Evolutionary conservation across 2,113 vertebrate species (phyloP), one percentile per base, ranked within the genome.

Genomic region (Upupa epops): DNA sequence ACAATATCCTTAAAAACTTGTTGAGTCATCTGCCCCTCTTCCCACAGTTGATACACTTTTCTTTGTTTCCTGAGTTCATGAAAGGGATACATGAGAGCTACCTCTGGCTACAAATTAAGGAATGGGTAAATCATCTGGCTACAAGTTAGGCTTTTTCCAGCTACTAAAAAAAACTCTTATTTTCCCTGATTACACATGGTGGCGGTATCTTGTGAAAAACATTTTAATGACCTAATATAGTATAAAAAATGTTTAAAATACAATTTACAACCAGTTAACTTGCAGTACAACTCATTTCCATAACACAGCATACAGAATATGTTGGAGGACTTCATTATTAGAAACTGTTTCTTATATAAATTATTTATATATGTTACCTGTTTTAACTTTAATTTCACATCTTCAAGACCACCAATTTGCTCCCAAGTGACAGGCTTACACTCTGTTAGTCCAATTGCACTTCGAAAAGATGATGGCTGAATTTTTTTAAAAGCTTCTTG

Each of bases 351-450:
- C 66, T 74, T 22, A 46, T 56, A 36, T 68, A n/a, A 42, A 51
- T 16, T 11, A 40, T 14, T 46, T 59, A 55, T 73, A 42, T 17
- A 5, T 2, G 1, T 68, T 93, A 99, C 99, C 98, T 99, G 99
- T 96, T 96, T 98, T 74, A 99, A 97, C 96, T 98, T 98, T 55
- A 98, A 91, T 94, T 99, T 99, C 68, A 99, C 97, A 40, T 98
- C 98, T 56, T 99, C 98, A 55, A 99, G 98, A n/a, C 99, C 99
- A 83, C 99, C 99, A 59, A 99, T 98, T 86, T 98, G 97, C 28
- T 99, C 98, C 99, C 99, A 99, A 21, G 87, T 79, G 76, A 99
- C 65, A 6, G 98, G 98, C 69, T 97, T 97, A 54, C 98, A 96
- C 32, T 99, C 99, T 1, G 95, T 98, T 81, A 98, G 90, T 37